Evolutionary conservation across 2,888 invertebrate species (phyloP).

Genomic region (Cynaeus angustus): DNA sequence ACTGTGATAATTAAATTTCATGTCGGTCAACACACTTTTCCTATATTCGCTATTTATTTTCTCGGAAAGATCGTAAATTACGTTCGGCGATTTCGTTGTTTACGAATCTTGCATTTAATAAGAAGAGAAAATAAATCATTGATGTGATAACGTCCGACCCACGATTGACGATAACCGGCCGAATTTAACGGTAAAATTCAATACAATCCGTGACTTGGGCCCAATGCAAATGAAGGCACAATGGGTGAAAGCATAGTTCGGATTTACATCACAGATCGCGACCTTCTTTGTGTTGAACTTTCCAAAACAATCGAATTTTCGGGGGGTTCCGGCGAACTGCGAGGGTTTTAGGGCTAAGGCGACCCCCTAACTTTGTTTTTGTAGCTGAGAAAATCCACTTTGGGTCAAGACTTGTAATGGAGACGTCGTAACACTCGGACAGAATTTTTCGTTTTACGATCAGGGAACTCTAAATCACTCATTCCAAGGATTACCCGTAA

Average conservation of each 20-base stretch:
- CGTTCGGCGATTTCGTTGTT: slow-evolving; percentile 15
- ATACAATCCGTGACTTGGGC: slow-evolving; percentile 20
- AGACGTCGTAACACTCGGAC: no score
- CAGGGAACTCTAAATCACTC: no score
- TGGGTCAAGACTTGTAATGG: no score
- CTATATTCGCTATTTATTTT: slow-evolving; percentile 42
- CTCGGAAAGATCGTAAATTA: slow-evolving; percentile 30
- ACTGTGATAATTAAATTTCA: slow-evolving; percentile 27
- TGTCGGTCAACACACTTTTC: slow-evolving; percentile 44
- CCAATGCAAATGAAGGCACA: slow-evolving; percentile 9
- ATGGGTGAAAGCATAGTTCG: slow-evolving; percentile 32
- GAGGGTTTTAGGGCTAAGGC: slow-evolving; percentile 1
- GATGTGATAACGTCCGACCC: slow-evolving; percentile 14
- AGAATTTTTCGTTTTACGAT: no score
- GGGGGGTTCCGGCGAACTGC: not conserved
- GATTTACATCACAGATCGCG: slow-evolving; percentile 31
- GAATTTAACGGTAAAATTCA: slow-evolving; percentile 27
- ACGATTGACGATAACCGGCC: slow-evolving; percentile 8
- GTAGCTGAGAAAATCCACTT: no score
- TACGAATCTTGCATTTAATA: slow-evolving; percentile 35
- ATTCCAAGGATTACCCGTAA: no score
- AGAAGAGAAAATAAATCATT: slow-evolving; percentile 37
- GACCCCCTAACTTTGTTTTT: no score
- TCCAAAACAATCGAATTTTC: slow-evolving; percentile 30
- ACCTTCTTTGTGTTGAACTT: slow-evolving; percentile 27